Evolutionary conservation across 2,888 invertebrate species (phyloP), one percentile per base, ranked within the genome.

Genomic region (Euplexia lucipara): DNA sequence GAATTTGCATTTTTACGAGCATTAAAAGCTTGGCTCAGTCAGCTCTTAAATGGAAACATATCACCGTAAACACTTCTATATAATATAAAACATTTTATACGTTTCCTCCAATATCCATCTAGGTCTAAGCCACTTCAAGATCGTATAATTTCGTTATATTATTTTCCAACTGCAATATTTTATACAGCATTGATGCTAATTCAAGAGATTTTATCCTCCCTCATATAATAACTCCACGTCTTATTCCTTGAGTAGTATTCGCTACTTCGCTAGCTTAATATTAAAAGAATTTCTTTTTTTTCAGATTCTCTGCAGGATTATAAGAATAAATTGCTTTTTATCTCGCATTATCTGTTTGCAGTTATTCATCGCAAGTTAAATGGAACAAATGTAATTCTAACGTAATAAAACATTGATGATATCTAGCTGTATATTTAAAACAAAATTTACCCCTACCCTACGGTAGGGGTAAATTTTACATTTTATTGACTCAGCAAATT

Each of bases 271-370:
- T 53, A 69, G 35, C 62, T 63, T 59, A 48, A 62, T 70, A 47
- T 45, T 30, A 62, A 62, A 62, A 39, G 16, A 34, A n/a, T n/a
- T n/a, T n/a, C n/a, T n/a, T n/a, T n/a, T n/a, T n/a, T n/a, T n/a
- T n/a, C n/a, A 53, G 60, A 60, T 71, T 51, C 35, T 56, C 34
- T 22, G 45, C 16, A 32, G 30, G 54, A 70, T 70, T 39, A 45
- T 32, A 12, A 57, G 9, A 48, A 61, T 75, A 61, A 75, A 61
- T 75, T 56, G 44, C 30, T 30, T 75, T 49, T 61, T 60, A 60
- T 60, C 70, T 74, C 30, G 18, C 35, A 12, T 66, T n/a, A 54
- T 51, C 71, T 35, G 30, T 22, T 73, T 35, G 35, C 42, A 73
- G 56, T 73, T 67, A 41, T 51, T 67, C 45, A 74, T 66, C 12